phyloP scores from a whole-genome alignment of 2,888 invertebrate species.

The Watsonalla binaria region DNA sequence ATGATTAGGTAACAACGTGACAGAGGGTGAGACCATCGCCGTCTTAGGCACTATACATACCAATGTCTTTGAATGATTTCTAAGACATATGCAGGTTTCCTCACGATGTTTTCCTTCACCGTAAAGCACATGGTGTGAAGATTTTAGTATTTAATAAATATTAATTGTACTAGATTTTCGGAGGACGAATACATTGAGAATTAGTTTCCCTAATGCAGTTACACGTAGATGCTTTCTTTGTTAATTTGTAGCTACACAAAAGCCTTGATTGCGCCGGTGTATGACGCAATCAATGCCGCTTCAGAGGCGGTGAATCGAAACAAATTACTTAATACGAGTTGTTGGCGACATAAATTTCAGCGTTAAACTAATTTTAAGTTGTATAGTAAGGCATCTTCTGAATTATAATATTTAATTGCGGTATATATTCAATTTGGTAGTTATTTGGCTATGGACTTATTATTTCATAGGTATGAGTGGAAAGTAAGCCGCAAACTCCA shows the following conservation, averaged over 20 bases:
- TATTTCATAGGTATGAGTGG: no score
- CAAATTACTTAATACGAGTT: slow-evolving; percentile 30
- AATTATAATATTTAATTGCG: no score
- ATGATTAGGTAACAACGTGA: no score
- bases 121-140: no score
- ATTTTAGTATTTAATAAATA: no score
- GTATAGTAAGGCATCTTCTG: slow-evolving; percentile 7
- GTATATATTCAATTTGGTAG: background rate
- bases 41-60: no score
- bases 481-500: no score
- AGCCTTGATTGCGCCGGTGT: slow-evolving; percentile 36
- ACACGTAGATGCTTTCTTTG: background rate
- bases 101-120: no score
- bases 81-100: no score
- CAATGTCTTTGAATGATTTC: no score
- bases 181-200: background rate
- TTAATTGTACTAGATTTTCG: background rate
- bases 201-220: background rate
- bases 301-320: slow-evolving; percentile 34
- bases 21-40: no score
- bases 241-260: slow-evolving; percentile 29
- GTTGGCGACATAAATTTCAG: slow-evolving; percentile 30
- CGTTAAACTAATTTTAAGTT: slow-evolving; percentile 28
- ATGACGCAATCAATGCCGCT: slow-evolving; percentile 35
- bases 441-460: no score